Base-by-base conservation (phyloP, 2,888 invertebrate species). In the Plagiodera versicolora region DNA sequence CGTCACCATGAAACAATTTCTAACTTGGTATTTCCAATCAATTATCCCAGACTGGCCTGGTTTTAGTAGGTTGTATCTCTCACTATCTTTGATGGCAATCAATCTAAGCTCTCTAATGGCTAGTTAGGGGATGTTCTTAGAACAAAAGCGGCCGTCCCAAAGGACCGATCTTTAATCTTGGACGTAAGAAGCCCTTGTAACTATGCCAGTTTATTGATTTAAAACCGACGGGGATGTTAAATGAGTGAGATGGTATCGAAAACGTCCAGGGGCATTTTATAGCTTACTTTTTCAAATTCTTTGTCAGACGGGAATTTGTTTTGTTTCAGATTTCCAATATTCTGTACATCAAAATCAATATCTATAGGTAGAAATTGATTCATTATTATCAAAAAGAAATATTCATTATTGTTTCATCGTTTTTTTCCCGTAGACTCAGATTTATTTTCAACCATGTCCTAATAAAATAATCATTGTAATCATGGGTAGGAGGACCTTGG, bases 111-210 rank as follows among this genome's bases (percentile, higher is more conserved):
- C 64, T 54, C 62, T 64, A 56, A 63, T 60, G 54, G 61, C 55
- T 61, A 58, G 61, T 60, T 60, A 53, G 64, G 66, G 66, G 62
- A 63, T 63, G 64, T 63, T 66, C 62, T 58, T 59, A 59, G 64
- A 64, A 64, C 64, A 64, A 64, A 63, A 64, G 66, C 66, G 66
- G 66, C 56, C 19, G 54, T 52, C 59, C 64, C 60, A 66, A 66
- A 64, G 66, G 63, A 57, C 61, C 58, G 61, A 64, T 60, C 61
- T 63, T 57, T 63, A 66, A 64, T 63, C 64, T 66, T 55, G 53
- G 16, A 24, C 53, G 16, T 19, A 14, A 39, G 39, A 64, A 58
- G 62, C 60, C 57, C 50, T 39, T 46, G 55, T 52, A 61, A 60
- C 54, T 44, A 56, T 54, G 24, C 56, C 54, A 48, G 53, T 35